phyloP scores from a whole-genome alignment of 2,797 vertebrate genomes.

The Sebastes nivosus region DNA sequence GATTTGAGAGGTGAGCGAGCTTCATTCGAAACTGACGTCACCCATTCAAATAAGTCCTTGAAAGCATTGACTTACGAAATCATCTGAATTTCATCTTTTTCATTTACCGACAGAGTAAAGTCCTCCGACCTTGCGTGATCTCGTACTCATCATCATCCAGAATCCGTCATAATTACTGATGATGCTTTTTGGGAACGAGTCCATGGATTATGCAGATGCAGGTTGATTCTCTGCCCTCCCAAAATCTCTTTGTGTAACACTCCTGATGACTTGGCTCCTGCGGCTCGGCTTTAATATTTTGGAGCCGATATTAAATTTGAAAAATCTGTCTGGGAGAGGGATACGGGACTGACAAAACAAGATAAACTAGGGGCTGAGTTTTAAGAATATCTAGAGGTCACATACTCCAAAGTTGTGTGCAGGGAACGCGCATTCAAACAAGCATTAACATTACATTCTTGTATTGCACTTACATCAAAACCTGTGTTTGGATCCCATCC shows the following conservation, averaged over 20 bases:
- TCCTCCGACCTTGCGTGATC: slow-evolving; percentile 49
- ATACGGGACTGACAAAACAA: neutral
- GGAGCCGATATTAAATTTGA: slow-evolving; percentile 26
- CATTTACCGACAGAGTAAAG: slow-evolving; percentile 30
- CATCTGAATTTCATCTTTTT: slow-evolving; percentile 35
- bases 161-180: slow-evolving; percentile 49
- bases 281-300: slow-evolving; percentile 38
- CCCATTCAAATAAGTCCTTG: slow-evolving; percentile 45
- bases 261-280: slow-evolving; percentile 22
- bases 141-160: slow-evolving; percentile 32
- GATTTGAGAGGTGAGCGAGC: slow-evolving; percentile 22
- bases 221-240: slow-evolving; percentile 31
- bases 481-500: slow-evolving; percentile 99
- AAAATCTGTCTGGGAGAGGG: slow-evolving; percentile 11
- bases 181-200: slow-evolving; percentile 46
- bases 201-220: slow-evolving; percentile 70
- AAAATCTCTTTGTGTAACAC: slow-evolving; percentile 70
- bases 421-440: neutral
- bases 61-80: slow-evolving; percentile 52
- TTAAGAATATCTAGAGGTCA: slow-evolving; percentile 1
- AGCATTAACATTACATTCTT: neutral
- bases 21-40: slow-evolving; percentile 25
- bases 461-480: slow-evolving; percentile 92
- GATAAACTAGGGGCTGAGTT: neutral
- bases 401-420: neutral